Evolutionary conservation across 2,797 vertebrate genomes (phyloP), one percentile per base, ranked within the genome.

Genomic region (Pogoniulus pusillus): DNA sequence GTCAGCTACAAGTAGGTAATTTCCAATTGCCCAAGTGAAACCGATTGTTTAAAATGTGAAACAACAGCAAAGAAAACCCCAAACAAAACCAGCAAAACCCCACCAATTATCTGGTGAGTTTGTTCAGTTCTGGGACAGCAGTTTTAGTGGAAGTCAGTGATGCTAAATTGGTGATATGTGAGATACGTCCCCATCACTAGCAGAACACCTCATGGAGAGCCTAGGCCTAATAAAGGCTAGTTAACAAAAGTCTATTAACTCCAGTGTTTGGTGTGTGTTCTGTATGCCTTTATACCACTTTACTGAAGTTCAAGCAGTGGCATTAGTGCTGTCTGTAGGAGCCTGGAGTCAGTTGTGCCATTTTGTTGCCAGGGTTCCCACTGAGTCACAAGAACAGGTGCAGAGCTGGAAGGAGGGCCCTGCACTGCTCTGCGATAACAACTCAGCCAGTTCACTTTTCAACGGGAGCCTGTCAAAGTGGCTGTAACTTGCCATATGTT

Each of bases 361-460:
- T 72, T 80, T 54, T 77, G 62, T 53, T 80, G 35, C 26, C 30
- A 51, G 45, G 16, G 39, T 22, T 91, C n/a, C 49, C 37, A 10
- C 7, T 30, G 70, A 22, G 4, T 35, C 35, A 8, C 9, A 47
- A 34, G 73, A 79, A 41, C 16, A 43, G 60, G 45, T 69, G 45
- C 57, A 51, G 65, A 73, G 35, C 78, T 91, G 86, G 74, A 66
- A 76, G 70, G 78, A 87, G 55, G 39, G 43, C 43, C 37, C 32
- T 0, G 3, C 2, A 3, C 53, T 45, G 81, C 64, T 20, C 35
- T 35, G 19, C 7, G 15, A 27, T 3, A 59, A 54, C 9, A 1
- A 16, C 11, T 41, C 57, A 85, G 30, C 47, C 47, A 26, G 54
- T 72, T 55, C 49, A 19, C 59, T n/a, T 58, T 60, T 84, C n/a